These are phyloP conservation scores for Periplaneta americana DNA, from an alignment of 1,140 invertebrate species.

Conservation along the genomic window DNA sequence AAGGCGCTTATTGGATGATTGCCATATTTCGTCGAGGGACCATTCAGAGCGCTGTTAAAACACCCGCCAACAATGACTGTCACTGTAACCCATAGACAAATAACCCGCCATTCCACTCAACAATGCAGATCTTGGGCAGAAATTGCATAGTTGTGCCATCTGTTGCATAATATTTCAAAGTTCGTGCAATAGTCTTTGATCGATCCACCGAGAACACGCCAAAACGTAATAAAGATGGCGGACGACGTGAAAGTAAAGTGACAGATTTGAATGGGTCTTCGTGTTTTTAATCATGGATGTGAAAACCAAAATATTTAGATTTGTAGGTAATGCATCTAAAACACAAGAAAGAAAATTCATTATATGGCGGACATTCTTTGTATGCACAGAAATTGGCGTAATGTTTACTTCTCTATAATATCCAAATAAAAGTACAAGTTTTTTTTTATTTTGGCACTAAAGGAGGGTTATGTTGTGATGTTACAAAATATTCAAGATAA, in stretches of 20 bases:
- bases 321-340: not conserved
- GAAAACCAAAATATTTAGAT: not conserved
- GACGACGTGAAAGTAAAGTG: not conserved
- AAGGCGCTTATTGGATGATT: no score
- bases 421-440: not conserved
- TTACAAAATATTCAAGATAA: not conserved
- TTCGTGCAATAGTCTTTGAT: not conserved
- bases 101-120: no score
- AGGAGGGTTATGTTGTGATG: not conserved
- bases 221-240: not conserved
- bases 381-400: not conserved
- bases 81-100: no score
- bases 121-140: no score
- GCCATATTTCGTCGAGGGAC: no score
- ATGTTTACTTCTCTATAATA: not conserved
- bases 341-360: not conserved
- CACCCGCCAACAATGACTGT: no score
- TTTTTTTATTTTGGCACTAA: no score
- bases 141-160: no score
- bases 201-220: not conserved
- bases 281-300: not conserved
- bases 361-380: not conserved
- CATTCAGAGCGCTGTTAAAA: no score
- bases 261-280: not conserved
- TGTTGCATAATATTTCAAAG: not conserved